These are phyloP conservation scores for Cristatella mucedo DNA, from an alignment of 2,888 invertebrate species.

Conservation along the genomic window DNA sequence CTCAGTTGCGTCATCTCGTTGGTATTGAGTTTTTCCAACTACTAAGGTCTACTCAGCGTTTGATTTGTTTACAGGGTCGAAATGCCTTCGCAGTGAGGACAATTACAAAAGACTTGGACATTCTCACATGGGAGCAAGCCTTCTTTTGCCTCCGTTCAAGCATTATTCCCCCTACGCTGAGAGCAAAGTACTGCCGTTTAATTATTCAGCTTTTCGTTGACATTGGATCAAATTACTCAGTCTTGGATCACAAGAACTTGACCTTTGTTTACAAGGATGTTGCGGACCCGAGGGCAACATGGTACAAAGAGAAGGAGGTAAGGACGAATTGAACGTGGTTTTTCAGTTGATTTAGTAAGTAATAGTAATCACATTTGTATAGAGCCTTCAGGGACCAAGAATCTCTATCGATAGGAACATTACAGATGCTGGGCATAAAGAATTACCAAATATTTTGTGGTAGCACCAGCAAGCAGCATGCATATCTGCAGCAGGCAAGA, in stretches of 20 bases:
- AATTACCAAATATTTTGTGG: too few relatives aligned
- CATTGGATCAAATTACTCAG: constrained; percentile 28
- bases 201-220: constrained; percentile 36
- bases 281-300: too few relatives aligned
- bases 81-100: constrained; percentile 30
- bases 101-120: constrained; percentile 29
- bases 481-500: too few relatives aligned
- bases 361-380: too few relatives aligned
- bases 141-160: constrained; percentile 28
- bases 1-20: too few relatives aligned
- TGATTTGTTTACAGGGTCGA: too few relatives aligned
- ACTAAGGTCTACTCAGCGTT: too few relatives aligned
- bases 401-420: too few relatives aligned
- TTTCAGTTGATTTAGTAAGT: background rate
- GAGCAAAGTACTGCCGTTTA: constrained; percentile 34
- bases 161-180: constrained; percentile 26
- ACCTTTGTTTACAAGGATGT: constrained; percentile 27
- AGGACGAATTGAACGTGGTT: background rate
- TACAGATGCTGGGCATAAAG: too few relatives aligned
- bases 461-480: too few relatives aligned
- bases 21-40: too few relatives aligned
- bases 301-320: background rate
- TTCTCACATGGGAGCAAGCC: constrained; percentile 34
- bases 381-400: too few relatives aligned
- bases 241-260: constrained; percentile 30